A percentile compares a stretch with the other conserved stretches of the same genome.
phyloP scores from a whole-genome alignment of 2,113 vertebrate species.

The Calidris pugnax region DNA sequence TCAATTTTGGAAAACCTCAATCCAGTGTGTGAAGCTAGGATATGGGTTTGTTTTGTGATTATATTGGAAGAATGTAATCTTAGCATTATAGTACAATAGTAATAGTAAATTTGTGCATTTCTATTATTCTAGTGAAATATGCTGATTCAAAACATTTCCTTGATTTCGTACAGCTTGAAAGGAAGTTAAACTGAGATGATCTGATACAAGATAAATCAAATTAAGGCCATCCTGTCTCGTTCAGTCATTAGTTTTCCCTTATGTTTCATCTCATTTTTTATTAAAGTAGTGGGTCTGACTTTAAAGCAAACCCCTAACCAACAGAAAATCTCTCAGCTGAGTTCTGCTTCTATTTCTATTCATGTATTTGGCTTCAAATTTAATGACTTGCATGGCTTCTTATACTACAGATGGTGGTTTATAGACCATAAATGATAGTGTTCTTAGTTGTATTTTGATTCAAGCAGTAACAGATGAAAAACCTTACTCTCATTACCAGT shows the following conservation, averaged over 20 bases:
- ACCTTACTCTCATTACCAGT: not conserved
- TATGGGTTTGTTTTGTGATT: not conserved
- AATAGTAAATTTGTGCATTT: not conserved
- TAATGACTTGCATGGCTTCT: not conserved
- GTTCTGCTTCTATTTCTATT: not conserved
- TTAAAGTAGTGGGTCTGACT: not conserved
- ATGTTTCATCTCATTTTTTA: not conserved
- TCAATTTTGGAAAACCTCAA: not conserved
- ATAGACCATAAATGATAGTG: not conserved
- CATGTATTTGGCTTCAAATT: not conserved
- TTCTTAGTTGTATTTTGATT: not conserved
- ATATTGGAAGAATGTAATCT: not conserved
- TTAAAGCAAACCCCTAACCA: not conserved
- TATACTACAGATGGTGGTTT: not conserved
- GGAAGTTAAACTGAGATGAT: not conserved
- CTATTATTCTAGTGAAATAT: not conserved
- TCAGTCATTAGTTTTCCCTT: not conserved
- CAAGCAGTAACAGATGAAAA: not conserved
- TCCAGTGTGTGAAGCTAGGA: not conserved
- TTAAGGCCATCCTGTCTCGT: not conserved
- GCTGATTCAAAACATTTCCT: not conserved
- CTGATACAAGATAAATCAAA: not conserved
- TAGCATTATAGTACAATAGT: not conserved
- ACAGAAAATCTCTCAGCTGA: not conserved
- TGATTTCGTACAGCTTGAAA: not conserved